Base-by-base conservation (phyloP, 2,113 vertebrate species). In the Acanthochromis polyacanthus region DNA sequence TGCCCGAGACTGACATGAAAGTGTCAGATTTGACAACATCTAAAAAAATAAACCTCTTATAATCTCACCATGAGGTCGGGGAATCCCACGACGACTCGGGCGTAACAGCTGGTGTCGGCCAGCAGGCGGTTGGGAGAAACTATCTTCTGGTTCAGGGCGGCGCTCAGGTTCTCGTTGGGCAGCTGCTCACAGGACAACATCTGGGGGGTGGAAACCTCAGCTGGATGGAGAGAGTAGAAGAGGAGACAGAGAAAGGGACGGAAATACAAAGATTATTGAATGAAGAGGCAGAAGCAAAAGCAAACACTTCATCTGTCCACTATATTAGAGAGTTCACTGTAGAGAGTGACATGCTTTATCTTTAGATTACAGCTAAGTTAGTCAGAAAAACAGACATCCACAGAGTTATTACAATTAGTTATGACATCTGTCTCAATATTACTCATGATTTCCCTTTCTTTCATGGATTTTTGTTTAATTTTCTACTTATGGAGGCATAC, bases 41-140 rank as follows among this genome's bases (percentile, higher is more conserved):
- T 25, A 25, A 25, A 25, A 25, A 25, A 25, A 25, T 3, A 25
- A 25, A 0, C 38, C 4, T 48, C 4, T 28, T 12, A 22, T n/a
- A 10, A 43, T 50, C 93, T 96, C 94, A 98, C 98, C 96, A 98
- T 93, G 36, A 99, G 96, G 85, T 99, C 97, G 50, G 98, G 98
- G 88, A 99, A 99, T 65, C 98, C 98, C 55, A 99, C 84, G 2
- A 99, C 75, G 38, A 99, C 10, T 19, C 90, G 94, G 10, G 96
- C 97, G 4, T 95, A 99, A 87, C 89, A 95, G 36, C 91, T 82
- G 12, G 90, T 80, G 87, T 99, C 96, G 2, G 95, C 94, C 77
- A 98, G 79, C 4, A 99, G 40, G n/a, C 98, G 96, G 90, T 98
- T 99, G 3, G 98, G 98, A 17, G 97, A 98, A 58, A 89, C 94